Evolutionary conservation across 2,797 vertebrate species (phyloP).

Genomic region (Spinibarbus caldwelli): DNA sequence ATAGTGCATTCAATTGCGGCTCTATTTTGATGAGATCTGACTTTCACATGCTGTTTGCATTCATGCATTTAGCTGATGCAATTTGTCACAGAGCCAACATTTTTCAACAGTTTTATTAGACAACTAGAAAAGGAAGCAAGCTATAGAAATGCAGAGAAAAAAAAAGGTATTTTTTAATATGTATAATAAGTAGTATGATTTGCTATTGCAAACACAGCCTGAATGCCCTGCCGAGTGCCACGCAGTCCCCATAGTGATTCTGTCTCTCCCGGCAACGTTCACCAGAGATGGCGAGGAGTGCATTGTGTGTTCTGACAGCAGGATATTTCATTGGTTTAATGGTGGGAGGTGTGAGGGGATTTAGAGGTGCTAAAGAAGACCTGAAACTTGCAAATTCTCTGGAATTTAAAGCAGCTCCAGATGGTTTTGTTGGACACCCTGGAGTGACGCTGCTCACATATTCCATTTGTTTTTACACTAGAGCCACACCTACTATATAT

Average conservation of each 20-base stretch:
- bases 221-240: not conserved
- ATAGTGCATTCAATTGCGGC: not conserved
- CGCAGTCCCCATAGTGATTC: slow-evolving; percentile 42
- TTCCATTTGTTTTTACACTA: slow-evolving; percentile 15
- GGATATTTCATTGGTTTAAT: slow-evolving; percentile 23
- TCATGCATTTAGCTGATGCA: not conserved
- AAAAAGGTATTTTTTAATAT: no score
- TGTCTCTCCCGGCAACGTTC: slow-evolving; percentile 34
- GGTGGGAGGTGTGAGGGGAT: not conserved
- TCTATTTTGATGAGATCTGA: not conserved
- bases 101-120: not conserved
- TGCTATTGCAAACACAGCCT: no score
- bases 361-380: slow-evolving; percentile 33
- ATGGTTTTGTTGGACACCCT: slow-evolving; percentile 45
- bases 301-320: slow-evolving; percentile 11
- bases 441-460: slow-evolving; percentile 11
- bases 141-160: not conserved
- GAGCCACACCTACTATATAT: slow-evolving; percentile 25
- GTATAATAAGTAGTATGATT: not conserved
- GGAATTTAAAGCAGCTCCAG: slow-evolving; percentile 48
- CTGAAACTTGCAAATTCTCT: slow-evolving; percentile 14
- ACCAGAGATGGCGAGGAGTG: not conserved
- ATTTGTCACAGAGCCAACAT: not conserved
- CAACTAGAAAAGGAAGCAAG: not conserved
- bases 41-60: not conserved